A percentile compares a stretch with the other conserved stretches of the same genome.
Evolutionary conservation across 2,113 vertebrate species (phyloP).

Genomic region (Sinocyclocheilus grahami): DNA sequence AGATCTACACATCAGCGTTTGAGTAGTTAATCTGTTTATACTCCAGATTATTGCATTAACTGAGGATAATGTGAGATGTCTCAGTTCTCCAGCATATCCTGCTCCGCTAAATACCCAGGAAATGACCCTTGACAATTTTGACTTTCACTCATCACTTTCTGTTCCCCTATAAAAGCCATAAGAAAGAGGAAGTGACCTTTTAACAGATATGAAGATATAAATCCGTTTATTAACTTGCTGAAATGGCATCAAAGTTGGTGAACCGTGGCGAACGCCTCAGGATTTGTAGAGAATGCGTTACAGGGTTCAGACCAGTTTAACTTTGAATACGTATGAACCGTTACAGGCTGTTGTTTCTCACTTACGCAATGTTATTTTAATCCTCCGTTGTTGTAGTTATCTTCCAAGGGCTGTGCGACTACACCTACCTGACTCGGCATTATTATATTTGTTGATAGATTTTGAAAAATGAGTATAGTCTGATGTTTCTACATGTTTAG

Average conservation of each 20-base stretch:
- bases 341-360: neutral
- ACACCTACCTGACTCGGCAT: neutral
- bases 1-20: neutral
- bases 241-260: neutral
- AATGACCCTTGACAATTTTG: conserved; percentile 33
- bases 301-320: neutral
- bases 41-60: conserved; percentile 39
- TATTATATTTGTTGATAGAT: neutral
- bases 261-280: neutral
- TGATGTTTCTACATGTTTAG: neutral
- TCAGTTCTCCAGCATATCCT: conserved; percentile 57
- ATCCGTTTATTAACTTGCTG: neutral
- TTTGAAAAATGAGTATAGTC: neutral
- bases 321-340: no score
- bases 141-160: conserved; percentile 41
- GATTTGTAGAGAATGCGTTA: neutral
- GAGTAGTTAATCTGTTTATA: neutral
- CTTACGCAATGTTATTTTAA: neutral
- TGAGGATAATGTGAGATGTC: conserved; percentile 73
- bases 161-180: conserved; percentile 16
- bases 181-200: conserved; percentile 69
- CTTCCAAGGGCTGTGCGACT: neutral
- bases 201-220: conserved; percentile 29
- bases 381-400: neutral
- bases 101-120: conserved; percentile 55